phyloP scores from a whole-genome alignment of 92 coral and sea anemone species.

The Porites cylindrica region DNA sequence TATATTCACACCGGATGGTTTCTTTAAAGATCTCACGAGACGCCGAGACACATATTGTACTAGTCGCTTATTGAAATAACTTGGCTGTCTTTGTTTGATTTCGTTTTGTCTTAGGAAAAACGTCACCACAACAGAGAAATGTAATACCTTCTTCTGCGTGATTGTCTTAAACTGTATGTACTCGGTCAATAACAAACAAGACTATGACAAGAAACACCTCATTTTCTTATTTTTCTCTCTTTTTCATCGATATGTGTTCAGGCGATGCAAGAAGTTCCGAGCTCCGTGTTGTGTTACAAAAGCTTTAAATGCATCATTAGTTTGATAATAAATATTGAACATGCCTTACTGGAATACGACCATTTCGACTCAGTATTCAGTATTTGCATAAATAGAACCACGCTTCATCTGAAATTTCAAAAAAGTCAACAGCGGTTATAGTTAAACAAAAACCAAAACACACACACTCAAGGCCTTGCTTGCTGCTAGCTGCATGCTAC shows the following conservation, averaged over 20 bases:
- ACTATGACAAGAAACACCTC: slow-evolving; percentile 1
- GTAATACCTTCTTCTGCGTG: slow-evolving; percentile 34
- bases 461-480: not conserved
- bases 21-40: slow-evolving; percentile 56
- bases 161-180: not conserved
- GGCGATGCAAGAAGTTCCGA: not conserved
- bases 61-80: not conserved
- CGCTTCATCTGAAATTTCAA: not conserved
- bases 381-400: not conserved
- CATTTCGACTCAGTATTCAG: not conserved
- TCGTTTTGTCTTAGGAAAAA: slow-evolving; percentile 29
- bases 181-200: not conserved
- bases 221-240: not conserved
- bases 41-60: slow-evolving; percentile 31
- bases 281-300: slow-evolving; percentile 31
- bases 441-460: not conserved
- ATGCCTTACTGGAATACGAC: not conserved
- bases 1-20: slow-evolving; percentile 15
- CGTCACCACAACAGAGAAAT: slow-evolving; percentile 30
- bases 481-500: no score
- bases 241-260: not conserved
- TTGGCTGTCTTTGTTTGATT: slow-evolving; percentile 12
- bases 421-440: slow-evolving; percentile 6
- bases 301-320: slow-evolving; percentile 17
- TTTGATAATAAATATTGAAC: slow-evolving; percentile 4